Percentiles rank a stretch among this genome's conserved stretches.
phyloP scores from a whole-genome alignment of 2,113 vertebrate genomes.

The Papio anubis region DNA sequence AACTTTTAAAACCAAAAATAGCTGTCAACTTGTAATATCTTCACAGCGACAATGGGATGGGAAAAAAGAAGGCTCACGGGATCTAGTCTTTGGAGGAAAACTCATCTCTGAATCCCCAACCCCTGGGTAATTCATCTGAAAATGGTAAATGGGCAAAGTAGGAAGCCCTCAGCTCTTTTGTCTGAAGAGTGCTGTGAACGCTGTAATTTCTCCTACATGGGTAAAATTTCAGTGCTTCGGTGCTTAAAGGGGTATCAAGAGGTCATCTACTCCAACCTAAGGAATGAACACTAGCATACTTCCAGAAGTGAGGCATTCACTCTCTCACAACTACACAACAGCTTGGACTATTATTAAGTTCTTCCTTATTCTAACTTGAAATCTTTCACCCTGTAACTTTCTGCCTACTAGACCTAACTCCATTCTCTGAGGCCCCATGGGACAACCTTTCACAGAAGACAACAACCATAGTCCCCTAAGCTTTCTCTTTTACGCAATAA shows the following conservation, averaged over 20 bases:
- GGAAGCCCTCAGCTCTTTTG: not conserved
- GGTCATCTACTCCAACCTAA: not conserved
- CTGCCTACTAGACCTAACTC: not conserved
- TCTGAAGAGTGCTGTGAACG: not conserved
- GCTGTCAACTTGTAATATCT: not conserved
- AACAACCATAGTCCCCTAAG: not conserved
- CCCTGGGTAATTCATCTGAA: not conserved
- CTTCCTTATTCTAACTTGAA: not conserved
- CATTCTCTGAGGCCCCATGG: not conserved
- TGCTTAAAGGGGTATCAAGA: not conserved
- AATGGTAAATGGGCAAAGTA: slow-evolving; percentile 5
- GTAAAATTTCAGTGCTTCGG: not conserved
- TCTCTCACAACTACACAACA: not conserved
- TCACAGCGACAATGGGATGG: not conserved
- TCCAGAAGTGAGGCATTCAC: not conserved
- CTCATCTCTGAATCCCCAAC: not conserved
- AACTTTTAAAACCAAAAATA: not conserved
- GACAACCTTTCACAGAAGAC: not conserved
- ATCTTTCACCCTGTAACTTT: not conserved
- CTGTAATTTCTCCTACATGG: not conserved
- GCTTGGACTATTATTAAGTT: not conserved
- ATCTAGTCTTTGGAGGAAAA: not conserved
- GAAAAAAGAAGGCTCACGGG: not conserved
- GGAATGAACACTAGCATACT: not conserved
- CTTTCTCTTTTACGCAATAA: not conserved